Evolutionary conservation across 2,113 vertebrate genomes (phyloP).

Genomic region (Microcebus ravelobensis): DNA sequence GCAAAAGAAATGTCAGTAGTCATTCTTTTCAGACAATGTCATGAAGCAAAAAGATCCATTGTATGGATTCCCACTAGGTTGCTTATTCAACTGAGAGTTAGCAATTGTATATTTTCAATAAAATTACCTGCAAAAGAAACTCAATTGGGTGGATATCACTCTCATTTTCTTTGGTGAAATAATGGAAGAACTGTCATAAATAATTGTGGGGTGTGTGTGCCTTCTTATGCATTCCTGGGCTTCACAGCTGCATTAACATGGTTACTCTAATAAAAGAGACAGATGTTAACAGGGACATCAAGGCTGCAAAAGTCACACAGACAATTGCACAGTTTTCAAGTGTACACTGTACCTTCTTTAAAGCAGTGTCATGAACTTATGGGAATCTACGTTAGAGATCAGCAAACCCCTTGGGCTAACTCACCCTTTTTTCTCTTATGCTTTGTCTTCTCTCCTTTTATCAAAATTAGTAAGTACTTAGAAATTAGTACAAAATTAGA

Average conservation of each 20-base stretch:
- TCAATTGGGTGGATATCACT: not conserved
- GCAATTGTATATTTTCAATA: not conserved
- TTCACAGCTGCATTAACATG: not conserved
- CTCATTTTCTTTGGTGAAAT: constrained; percentile 14
- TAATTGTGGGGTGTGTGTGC: not conserved
- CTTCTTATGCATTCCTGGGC: constrained; percentile 42
- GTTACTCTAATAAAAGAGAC: constrained; percentile 49
- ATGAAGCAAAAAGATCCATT: not conserved
- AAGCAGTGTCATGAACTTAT: not conserved
- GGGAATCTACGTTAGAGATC: not conserved
- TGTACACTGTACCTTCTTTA: constrained; percentile 9
- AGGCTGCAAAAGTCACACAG: constrained; percentile 18
- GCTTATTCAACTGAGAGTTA: constrained; percentile 34
- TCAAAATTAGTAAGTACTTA: constrained; percentile 1
- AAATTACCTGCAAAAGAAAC: not conserved
- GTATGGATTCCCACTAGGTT: not conserved
- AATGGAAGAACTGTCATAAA: constrained; percentile 29
- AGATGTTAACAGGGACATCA: constrained; percentile 56
- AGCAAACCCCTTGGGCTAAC: constrained; percentile 5
- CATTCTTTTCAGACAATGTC: not conserved
- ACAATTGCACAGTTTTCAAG: not conserved
- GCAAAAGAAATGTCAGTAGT: not conserved
- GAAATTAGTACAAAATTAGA: not conserved
- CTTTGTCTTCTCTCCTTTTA: constrained; percentile 48
- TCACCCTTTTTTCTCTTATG: not conserved